Evolutionary conservation across 2,113 vertebrate genomes (phyloP), one percentile per base, ranked within the genome.

Genomic region (Zapornia atra): DNA sequence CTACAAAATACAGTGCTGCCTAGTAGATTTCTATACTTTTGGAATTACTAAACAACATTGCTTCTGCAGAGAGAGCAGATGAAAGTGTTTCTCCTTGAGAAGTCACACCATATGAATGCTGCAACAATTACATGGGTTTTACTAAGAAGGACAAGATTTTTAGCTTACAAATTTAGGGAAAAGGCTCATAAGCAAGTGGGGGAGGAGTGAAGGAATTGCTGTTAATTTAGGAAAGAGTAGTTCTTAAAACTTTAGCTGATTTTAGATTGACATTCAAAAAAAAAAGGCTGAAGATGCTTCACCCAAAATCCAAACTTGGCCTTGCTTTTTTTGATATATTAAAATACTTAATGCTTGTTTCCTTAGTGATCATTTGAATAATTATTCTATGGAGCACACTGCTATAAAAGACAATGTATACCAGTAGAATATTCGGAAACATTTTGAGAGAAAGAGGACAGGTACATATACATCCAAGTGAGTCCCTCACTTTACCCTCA

Each of bases 381-480:
- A 70, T 53, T 81, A 78, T 81, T 83, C 5, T 6, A 22, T 22
- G 25, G 11, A 53, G 13, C 0, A 1, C 38, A 38, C 46, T 71
- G 17, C 31, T 90, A 18, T 42, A 28, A 90, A 82, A 82, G 25
- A 75, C 33, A 53, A 51, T 51, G 29, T 25, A 8, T 8, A 40
- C 5, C 9, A 36, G 3, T 7, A 53, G 40, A 86, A 53, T 0
- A 15, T 77, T 70, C 44, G 33, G 11, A 92, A 94, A 77, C 5
- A 18, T 60, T 72, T 38, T 59, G 6, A 44, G 89, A 75, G 29
- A 53, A 71, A 50, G 3, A 3, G 0, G 1, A 4, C 36, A 42
- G 26, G 12, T 34, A 4, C n/a, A 2, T 18, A 17, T 26, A 12
- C 10, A 3, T 7, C 16, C 4, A 66, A 40, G 3, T 0, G 0